These are phyloP conservation scores for Teinopalpus imperialis DNA, from an alignment of 2,888 invertebrate genomes.

Conservation along the genomic window DNA sequence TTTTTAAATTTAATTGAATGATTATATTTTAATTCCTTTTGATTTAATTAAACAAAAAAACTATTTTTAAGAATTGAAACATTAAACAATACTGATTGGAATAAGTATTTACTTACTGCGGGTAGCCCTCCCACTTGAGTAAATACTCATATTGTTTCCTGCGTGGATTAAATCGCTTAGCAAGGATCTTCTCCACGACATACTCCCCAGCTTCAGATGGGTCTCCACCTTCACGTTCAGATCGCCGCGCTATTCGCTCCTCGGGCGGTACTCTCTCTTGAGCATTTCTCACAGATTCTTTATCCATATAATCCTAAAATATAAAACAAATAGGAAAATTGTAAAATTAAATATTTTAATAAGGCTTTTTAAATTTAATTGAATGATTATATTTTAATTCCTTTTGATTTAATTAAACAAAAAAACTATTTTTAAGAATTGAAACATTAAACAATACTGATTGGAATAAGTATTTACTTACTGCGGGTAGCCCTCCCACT, in stretches of 20 bases:
- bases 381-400: no score
- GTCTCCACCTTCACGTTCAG: conserved; percentile 62
- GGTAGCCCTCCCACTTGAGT: conserved; percentile 92
- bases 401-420: no score
- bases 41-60: no score
- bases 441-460: no score
- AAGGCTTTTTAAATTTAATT: no score
- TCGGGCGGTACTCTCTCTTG: conserved; percentile 75
- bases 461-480: conserved; percentile 66
- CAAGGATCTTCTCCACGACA: conserved; percentile 91
- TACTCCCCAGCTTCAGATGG: conserved; percentile 83
- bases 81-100: no score
- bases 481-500: conserved; percentile 92
- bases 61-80: no score
- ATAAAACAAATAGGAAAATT: background rate
- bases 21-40: no score
- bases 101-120: conserved; percentile 88
- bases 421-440: no score
- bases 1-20: no score
- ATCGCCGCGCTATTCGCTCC: conserved; percentile 73
- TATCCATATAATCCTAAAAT: conserved; percentile 41
- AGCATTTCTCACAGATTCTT: conserved; percentile 67
- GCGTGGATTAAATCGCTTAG: conserved; percentile 90
- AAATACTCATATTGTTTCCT: conserved; percentile 90
- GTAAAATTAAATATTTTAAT: no score